A percentile compares a stretch with the other conserved stretches of the same genome.
These are phyloP conservation scores for Caenorhabditis doughertyi DNA, from an alignment of 2,888 invertebrate genomes.

Conservation along the genomic window DNA sequence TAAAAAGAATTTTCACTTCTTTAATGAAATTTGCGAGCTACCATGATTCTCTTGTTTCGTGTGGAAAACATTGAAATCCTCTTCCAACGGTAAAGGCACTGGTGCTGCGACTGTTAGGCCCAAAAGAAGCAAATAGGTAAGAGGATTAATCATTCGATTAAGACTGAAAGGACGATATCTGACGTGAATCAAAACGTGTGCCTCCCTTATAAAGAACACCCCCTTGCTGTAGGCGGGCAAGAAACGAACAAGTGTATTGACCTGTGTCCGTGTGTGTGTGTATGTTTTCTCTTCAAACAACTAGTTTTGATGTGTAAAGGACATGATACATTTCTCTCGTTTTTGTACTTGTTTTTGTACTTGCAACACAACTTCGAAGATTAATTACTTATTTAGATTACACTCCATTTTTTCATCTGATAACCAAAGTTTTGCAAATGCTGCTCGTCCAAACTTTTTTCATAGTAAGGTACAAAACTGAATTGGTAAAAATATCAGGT, in stretches of 20 bases:
- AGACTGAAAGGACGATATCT: neutral
- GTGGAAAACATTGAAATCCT: constrained; percentile 66
- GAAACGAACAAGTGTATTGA: constrained; percentile 23
- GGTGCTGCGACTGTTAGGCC: constrained; percentile 34
- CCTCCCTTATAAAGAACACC: constrained; percentile 3
- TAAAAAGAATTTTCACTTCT: neutral
- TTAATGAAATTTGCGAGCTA: too few relatives aligned
- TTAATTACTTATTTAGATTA: constrained; percentile 1
- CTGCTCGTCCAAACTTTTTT: too few relatives aligned
- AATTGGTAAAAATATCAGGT: too few relatives aligned
- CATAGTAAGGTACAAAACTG: too few relatives aligned
- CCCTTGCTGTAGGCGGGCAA: constrained; percentile 10
- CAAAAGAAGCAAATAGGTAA: constrained; percentile 3
- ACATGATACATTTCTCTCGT: constrained; percentile 7
- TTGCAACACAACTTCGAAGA: constrained; percentile 4
- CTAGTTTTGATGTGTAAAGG: constrained; percentile 33
- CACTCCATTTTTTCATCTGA: too few relatives aligned
- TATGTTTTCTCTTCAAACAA: constrained; percentile 5
- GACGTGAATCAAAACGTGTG: neutral
- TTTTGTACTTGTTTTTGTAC: constrained; percentile 30
- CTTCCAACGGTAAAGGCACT: constrained; percentile 58
- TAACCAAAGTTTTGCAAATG: neutral
- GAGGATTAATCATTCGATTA: constrained; percentile 5
- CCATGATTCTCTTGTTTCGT: constrained; percentile 69
- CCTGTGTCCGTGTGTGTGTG: constrained; percentile 31